Base-by-base conservation (phyloP, 2,113 vertebrate species). In the Oncorhynchus gorbuscha region DNA sequence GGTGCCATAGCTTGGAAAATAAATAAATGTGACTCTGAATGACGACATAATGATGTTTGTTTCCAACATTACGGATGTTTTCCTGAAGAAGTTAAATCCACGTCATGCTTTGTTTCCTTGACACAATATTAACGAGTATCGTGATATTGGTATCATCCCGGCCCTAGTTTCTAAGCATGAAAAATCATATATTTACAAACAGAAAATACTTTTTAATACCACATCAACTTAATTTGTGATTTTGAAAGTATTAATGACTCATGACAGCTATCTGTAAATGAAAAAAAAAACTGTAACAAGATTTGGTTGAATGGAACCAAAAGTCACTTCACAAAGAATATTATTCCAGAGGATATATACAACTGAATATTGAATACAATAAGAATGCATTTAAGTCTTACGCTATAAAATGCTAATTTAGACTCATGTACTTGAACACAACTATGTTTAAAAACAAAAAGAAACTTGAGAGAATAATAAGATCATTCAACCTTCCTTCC, bases 311-410 rank as follows among this genome's bases (percentile, higher is more conserved):
- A 70, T 32, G 65, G 51, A 75, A 22, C 90, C 90, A 76, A 84
- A 76, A 73, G 71, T 39, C 78, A 81, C 51, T 80, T 80, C 75
- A 81, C 81, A 67, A 84, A 78, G 18, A 78, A 71, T 81, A 72
- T 61, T 39, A 8, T 64, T 83, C 79, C 65, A 35, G 32, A 11
- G 81, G 39, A 80, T 69, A 74, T 69, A 82, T 28, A 81, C 51
- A 73, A n/a, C 12, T 81, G 8, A 66, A 88, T 75, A 83, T 11
- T 76, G 13, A 85, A 82, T 72, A 72, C 72, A 84, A 80, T 73
- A 79, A 77, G 32, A 82, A 59, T 24, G 75, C 71, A 84, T 22
- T 81, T 74, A 49, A 66, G 4, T 14, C 70, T 78, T 69, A 72
- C 76, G 68, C 39, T 51, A 75, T 71, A 69, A 62, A 62, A 62